Percentiles rank a stretch among this genome's conserved stretches.
Conservation (phyloP, 2,888 invertebrate species). For the Euphydryas editha region DNA sequence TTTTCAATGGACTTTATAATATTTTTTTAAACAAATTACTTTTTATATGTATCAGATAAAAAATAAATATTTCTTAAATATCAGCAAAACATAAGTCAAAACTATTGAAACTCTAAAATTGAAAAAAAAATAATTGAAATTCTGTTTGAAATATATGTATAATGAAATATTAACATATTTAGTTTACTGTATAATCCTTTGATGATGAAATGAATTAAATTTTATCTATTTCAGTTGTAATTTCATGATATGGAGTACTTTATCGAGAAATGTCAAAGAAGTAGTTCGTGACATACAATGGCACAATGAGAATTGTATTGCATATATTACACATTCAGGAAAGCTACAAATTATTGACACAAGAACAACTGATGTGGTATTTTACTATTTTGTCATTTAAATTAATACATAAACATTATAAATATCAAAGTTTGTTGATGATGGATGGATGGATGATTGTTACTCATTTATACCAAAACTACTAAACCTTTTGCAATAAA, state of each 20-base stretch:
- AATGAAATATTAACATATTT: too few relatives aligned
- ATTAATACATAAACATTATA: not conserved
- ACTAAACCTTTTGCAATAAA: too few relatives aligned
- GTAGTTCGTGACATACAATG: slow-evolving; percentile 67
- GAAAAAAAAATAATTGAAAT: too few relatives aligned
- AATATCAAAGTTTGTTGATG: not conserved
- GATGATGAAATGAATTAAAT: too few relatives aligned
- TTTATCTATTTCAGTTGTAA: slow-evolving; percentile 52
- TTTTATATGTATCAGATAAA: too few relatives aligned
- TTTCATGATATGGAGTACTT: slow-evolving; percentile 50
- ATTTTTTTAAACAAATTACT: too few relatives aligned
- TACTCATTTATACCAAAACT: too few relatives aligned
- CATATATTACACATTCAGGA: slow-evolving; percentile 70
- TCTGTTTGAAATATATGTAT: too few relatives aligned
- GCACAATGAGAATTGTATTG: slow-evolving; percentile 64
- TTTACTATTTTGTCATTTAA: not conserved
- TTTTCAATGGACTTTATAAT: too few relatives aligned
- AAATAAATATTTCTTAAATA: too few relatives aligned
- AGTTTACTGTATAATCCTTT: too few relatives aligned
- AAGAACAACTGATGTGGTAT: slow-evolving; percentile 60
- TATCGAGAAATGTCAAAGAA: slow-evolving; percentile 50
- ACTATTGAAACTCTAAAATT: not conserved
- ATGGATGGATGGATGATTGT: too few relatives aligned
- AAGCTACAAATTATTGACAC: slow-evolving; percentile 59
- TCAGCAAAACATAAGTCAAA: not conserved